Evolutionary conservation across 2,113 vertebrate genomes (phyloP), one percentile per base, ranked within the genome.

Genomic region (Geococcyx californianus): DNA sequence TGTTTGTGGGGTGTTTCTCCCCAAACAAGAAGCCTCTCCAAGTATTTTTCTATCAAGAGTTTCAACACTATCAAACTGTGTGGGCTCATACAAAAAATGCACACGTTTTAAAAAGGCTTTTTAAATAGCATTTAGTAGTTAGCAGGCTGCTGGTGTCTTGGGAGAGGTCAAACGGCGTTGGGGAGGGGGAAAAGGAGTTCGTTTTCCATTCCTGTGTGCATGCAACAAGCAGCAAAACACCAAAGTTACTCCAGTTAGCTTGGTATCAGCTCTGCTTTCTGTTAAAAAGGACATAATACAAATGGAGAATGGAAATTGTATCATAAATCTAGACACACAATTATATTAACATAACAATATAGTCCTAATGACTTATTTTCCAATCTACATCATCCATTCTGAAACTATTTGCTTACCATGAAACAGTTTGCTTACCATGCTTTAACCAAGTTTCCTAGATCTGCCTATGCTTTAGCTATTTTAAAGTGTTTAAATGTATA

Each of bases 141-240:
- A 97, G 98, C 97, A 98, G 98, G 97, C 97, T 98, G 98, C 96
- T 98, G 98, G 98, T 98, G 97, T 98, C 98, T 98, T 98, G 98
- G 98, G 98, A 98, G 98, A 98, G 98, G 97, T 99, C 98, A 98
- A 98, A 98, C 97, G 98, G 94, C 97, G 98, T 91, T 98, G 98
- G 98, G 98, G 97, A 98, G 98, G 98, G 98, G 97, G 94, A 98
- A 98, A 98, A 97, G 98, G 96, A 98, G 98, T 94, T 98, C 94
- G 97, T 97, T 98, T 98, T 98, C 98, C 98, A 98, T 98, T 99
- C 99, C 98, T 98, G 98, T 98, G 98, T 98, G 98, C 99, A 99
- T 99, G 99, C 99, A 99, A 99, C 98, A 99, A 99, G 98, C 98
- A 99, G 98, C 98, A 98, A 98, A 98, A 98, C 97, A 99, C 95